Conservation (phyloP, 2,113 vertebrate genomes). For the Ellobius talpinus region DNA sequence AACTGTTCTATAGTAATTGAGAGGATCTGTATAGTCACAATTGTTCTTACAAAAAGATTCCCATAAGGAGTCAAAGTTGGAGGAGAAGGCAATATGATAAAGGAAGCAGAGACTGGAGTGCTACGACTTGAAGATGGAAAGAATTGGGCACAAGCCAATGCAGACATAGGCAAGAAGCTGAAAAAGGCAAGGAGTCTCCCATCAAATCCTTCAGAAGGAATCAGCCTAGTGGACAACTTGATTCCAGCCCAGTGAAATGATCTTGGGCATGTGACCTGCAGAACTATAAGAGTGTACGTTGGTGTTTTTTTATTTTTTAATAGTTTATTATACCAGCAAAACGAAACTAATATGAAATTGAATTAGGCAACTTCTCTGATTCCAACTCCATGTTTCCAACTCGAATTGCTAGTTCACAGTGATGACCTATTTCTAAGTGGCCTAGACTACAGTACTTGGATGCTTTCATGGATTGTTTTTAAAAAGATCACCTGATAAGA, state of each 20-base stretch:
- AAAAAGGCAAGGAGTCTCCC: background rate
- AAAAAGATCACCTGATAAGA: constrained; percentile 1
- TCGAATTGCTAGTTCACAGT: background rate
- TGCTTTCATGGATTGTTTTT: background rate
- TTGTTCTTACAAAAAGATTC: background rate
- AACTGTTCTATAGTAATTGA: background rate
- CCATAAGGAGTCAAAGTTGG: background rate
- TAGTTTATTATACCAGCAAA: background rate
- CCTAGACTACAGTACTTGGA: background rate
- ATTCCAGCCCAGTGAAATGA: background rate
- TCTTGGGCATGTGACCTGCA: background rate
- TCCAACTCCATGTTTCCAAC: background rate
- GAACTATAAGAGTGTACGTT: background rate
- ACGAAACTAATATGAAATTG: background rate
- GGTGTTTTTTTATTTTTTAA: background rate
- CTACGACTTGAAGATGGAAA: background rate
- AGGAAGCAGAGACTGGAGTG: background rate
- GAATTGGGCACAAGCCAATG: background rate
- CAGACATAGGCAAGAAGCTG: background rate
- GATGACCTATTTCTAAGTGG: background rate
- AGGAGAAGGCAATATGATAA: background rate
- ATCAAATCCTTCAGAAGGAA: background rate
- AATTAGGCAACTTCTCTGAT: background rate
- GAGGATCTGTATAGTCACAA: background rate
- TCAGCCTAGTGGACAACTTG: background rate